phyloP scores from a whole-genome alignment of 2,113 vertebrate species.

The Caranx melampygus region DNA sequence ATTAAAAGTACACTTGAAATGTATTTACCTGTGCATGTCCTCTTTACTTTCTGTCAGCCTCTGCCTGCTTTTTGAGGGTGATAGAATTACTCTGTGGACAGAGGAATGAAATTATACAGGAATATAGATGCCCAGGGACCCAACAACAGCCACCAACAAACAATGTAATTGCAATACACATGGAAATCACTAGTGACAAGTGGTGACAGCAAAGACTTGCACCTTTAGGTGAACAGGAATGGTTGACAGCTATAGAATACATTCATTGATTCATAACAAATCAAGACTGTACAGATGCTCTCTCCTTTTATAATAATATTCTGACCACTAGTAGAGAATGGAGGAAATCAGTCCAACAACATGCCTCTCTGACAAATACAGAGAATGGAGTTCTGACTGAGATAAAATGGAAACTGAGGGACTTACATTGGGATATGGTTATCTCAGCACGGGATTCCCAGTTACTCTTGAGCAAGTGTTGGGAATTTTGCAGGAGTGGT shows the following conservation, averaged over 20 bases:
- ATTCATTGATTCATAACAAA: slow-evolving; percentile 56
- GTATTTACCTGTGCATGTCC: slow-evolving; percentile 58
- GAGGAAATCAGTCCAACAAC: neutral
- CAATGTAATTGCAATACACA: slow-evolving; percentile 61
- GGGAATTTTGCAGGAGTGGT: neutral
- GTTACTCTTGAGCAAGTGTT: neutral
- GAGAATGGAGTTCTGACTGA: slow-evolving; percentile 3
- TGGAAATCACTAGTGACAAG: slow-evolving; percentile 55
- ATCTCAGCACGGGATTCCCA: slow-evolving; percentile 6
- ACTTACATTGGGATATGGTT: neutral
- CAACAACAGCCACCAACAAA: slow-evolving; percentile 57
- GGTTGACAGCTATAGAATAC: slow-evolving; percentile 41
- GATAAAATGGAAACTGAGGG: neutral
- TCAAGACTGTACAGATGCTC: slow-evolving; percentile 19
- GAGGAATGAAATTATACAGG: slow-evolving; percentile 57
- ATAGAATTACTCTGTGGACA: slow-evolving; percentile 58
- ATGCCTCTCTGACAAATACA: neutral
- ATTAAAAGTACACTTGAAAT: slow-evolving; percentile 67
- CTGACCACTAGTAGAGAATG: slow-evolving; percentile 10
- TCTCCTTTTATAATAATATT: neutral
- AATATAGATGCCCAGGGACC: slow-evolving; percentile 59
- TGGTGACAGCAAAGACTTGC: slow-evolving; percentile 51
- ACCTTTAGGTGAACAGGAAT: slow-evolving; percentile 54
- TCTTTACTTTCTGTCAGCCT: slow-evolving; percentile 28
- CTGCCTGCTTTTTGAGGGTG: slow-evolving; percentile 32